These are phyloP conservation scores for Tragelaphus buxtoni DNA, from an alignment of 2,113 vertebrate species.

Conservation along the genomic window DNA sequence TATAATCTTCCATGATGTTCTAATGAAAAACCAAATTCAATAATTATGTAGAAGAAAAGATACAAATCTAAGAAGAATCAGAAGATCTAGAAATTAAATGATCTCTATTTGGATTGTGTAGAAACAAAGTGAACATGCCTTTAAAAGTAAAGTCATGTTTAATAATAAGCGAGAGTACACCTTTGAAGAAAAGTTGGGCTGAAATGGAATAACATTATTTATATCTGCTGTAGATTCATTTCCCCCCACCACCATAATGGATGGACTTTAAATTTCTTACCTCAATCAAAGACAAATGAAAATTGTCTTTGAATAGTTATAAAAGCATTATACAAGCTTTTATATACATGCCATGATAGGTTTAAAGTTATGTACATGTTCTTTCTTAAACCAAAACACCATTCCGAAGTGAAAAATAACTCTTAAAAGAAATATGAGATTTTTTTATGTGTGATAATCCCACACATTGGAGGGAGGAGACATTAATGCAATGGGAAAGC, in stretches of 20 bases:
- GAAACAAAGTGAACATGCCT: background rate
- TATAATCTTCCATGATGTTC: background rate
- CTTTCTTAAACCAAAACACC: background rate
- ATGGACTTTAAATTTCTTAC: background rate
- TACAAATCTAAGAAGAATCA: background rate
- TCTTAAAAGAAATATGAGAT: background rate
- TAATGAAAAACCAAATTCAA: background rate
- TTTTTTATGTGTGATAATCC: background rate
- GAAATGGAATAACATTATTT: background rate
- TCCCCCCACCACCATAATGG: fast-evolving
- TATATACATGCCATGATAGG: background rate
- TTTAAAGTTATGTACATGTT: background rate
- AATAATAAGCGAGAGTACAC: background rate
- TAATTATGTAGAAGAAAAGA: background rate
- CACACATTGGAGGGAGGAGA: background rate
- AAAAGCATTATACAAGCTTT: background rate
- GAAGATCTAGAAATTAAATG: background rate
- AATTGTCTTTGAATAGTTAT: background rate
- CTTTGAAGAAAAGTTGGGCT: background rate
- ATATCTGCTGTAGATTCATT: background rate
- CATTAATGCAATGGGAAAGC: background rate
- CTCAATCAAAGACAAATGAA: slow-evolving; percentile 17
- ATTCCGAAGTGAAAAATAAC: background rate
- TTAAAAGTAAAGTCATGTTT: background rate
- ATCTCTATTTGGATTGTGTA: background rate